phyloP scores from a whole-genome alignment of 1,140 invertebrate genomes.

The Mya arenaria region DNA sequence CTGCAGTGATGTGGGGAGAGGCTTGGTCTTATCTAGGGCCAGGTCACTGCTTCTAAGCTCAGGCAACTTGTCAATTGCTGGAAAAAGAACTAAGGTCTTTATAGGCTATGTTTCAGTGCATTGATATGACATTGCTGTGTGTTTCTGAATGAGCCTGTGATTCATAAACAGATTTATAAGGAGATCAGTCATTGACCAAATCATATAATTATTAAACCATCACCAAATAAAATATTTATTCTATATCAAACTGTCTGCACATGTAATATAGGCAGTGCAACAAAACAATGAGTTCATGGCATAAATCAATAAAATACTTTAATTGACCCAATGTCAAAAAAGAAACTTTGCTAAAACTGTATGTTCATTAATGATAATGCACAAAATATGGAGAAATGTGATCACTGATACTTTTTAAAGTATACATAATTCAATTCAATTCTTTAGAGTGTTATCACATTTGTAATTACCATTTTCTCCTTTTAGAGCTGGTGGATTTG shows the following conservation, averaged over 20 bases:
- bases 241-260: too few relatives aligned
- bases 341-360: too few relatives aligned
- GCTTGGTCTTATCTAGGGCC: conserved; percentile 72
- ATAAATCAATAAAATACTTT: background rate
- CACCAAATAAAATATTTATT: too few relatives aligned
- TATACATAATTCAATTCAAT: background rate
- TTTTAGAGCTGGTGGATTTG: conserved; percentile 25
- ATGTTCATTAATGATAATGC: background rate
- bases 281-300: too few relatives aligned
- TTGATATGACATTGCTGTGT: too few relatives aligned
- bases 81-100: background rate
- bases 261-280: too few relatives aligned
- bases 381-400: background rate
- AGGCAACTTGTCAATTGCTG: conserved; percentile 70
- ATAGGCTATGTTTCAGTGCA: background rate
- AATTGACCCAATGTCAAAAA: background rate
- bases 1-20: conserved; percentile 76
- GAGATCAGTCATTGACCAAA: too few relatives aligned
- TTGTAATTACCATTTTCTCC: background rate
- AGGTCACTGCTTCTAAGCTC: conserved; percentile 66
- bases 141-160: too few relatives aligned
- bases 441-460: background rate
- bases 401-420: background rate
- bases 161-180: too few relatives aligned
- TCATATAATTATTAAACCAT: too few relatives aligned